A percentile compares a stretch with the other conserved stretches of the same genome.
Evolutionary conservation across 2,113 vertebrate species (phyloP).

Genomic region (Chaetura pelagica): DNA sequence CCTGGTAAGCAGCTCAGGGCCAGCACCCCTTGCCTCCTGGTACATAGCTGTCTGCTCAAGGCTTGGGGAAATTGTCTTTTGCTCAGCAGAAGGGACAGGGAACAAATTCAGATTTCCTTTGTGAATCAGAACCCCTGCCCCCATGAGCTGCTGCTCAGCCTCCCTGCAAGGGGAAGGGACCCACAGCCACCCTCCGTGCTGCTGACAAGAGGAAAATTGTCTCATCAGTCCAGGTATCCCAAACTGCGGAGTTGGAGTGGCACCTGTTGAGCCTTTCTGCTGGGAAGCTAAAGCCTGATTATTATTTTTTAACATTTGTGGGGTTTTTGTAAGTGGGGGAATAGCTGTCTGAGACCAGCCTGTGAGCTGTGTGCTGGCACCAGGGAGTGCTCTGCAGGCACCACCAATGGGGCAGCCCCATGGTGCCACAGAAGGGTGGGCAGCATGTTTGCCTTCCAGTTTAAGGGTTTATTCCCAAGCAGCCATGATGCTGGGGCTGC

Average conservation of each 20-base stretch:
- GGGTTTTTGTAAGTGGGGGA: not conserved
- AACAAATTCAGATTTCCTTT: not conserved
- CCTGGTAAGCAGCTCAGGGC: rapidly evolving
- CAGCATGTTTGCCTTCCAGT: not conserved
- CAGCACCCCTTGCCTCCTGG: rapidly evolving
- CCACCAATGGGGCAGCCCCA: not conserved
- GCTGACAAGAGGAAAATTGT: too few relatives aligned
- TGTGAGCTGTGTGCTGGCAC: not conserved
- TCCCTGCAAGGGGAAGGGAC: not conserved
- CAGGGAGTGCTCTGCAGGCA: not conserved
- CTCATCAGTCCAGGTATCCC: not conserved
- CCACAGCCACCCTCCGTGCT: rapidly evolving
- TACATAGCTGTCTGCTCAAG: not conserved
- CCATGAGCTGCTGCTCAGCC: not conserved
- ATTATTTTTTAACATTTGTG: not conserved
- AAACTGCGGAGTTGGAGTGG: not conserved
- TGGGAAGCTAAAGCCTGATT: not conserved
- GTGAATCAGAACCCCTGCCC: not conserved
- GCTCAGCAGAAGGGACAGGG: not conserved
- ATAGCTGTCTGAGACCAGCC: not conserved
- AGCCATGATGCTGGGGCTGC: not conserved
- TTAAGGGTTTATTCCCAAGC: not conserved
- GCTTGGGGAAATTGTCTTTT: not conserved
- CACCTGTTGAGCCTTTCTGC: not conserved
- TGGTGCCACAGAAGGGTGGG: not conserved